A percentile compares a stretch with the other conserved stretches of the same genome.
These are phyloP conservation scores for Palloptera scutellata DNA, from an alignment of 2,888 invertebrate genomes.

Conservation along the genomic window DNA sequence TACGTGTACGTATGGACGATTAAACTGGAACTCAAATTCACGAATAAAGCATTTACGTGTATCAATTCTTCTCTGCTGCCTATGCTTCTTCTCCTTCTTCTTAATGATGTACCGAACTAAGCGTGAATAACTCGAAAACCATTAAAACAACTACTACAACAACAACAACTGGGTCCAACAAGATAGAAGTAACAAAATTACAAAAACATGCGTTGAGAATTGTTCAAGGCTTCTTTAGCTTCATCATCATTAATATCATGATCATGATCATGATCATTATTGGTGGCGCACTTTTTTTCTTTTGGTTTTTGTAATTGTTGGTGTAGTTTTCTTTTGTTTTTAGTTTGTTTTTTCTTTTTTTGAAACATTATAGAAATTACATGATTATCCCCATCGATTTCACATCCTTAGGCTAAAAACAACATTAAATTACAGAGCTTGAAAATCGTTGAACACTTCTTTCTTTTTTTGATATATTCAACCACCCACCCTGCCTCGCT, in stretches of 20 bases:
- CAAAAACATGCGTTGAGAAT: constrained; percentile 38
- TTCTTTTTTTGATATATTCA: neutral
- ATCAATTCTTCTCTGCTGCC: too few relatives aligned
- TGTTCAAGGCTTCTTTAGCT: constrained; percentile 26
- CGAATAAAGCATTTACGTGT: constrained; percentile 39
- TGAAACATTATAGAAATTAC: constrained; percentile 44
- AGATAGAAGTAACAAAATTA: constrained; percentile 16
- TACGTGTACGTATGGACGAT: neutral
- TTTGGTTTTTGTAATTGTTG: constrained; percentile 17
- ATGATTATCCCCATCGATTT: constrained; percentile 45
- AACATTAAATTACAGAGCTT: constrained; percentile 23
- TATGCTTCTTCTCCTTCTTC: neutral
- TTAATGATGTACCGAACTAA: constrained; percentile 25
- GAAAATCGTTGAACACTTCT: neutral
- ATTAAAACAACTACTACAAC: constrained; percentile 9
- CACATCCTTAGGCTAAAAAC: constrained; percentile 39
- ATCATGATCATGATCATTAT: too few relatives aligned
- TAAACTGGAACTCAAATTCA: constrained; percentile 28
- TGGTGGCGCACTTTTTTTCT: neutral
- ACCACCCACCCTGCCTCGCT: too few relatives aligned
- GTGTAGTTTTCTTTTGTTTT: constrained; percentile 28
- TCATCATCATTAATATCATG: neutral
- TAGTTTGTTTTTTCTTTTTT: constrained; percentile 37
- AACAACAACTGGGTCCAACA: constrained; percentile 1
- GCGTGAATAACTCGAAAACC: constrained; percentile 35